Evolutionary conservation across 2,888 invertebrate genomes (phyloP), one percentile per base, ranked within the genome.

Genomic region (Noctua janthina): DNA sequence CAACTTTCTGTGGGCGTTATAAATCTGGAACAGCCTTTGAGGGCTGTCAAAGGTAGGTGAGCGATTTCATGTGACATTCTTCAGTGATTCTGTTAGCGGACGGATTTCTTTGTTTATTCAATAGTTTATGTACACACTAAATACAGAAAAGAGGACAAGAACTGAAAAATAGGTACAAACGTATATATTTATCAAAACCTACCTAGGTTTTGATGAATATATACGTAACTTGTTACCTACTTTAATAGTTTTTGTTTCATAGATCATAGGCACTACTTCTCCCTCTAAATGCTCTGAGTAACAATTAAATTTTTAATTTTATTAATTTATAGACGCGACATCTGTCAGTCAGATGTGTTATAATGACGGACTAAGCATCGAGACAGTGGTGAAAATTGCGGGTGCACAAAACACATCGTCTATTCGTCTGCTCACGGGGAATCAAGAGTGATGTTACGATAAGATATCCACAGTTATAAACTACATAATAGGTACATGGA

Each of bases 1-100:
- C 64, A 51, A 73, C 35, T n/a, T 79, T 59, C 69, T 51, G 85
- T 79, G 56, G 73, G 85, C 35, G 68, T 82, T 78, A 72, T 49
- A 64, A 54, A 72, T 82, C 59, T 35, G n/a, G 13, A 62, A 83
- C 35, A 51, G 35, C 46, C 23, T 81, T 54, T 69, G 59, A 69
- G 35, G 39, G 17, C 29, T 56, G 39, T 54, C 51, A 54, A 80
- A 75, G 82, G 66, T 64, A 56, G 46, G n/a, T 76, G 23, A 39
- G 46, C 23, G 43, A 83, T 56, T 43, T 74, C 20, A 13, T 17
- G n/a, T 7, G 8, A 39, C 46, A 62, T 82, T 82, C 15, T 81
- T 62, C 15, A 62, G 2, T 35, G 10, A 51, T 79, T 2, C 20
- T 62, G 10, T 35, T 54, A n/a, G n/a, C 59, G 20, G 20, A n/a